Conservation (phyloP, 1,140 invertebrate species). For the Dryas iulia region DNA sequence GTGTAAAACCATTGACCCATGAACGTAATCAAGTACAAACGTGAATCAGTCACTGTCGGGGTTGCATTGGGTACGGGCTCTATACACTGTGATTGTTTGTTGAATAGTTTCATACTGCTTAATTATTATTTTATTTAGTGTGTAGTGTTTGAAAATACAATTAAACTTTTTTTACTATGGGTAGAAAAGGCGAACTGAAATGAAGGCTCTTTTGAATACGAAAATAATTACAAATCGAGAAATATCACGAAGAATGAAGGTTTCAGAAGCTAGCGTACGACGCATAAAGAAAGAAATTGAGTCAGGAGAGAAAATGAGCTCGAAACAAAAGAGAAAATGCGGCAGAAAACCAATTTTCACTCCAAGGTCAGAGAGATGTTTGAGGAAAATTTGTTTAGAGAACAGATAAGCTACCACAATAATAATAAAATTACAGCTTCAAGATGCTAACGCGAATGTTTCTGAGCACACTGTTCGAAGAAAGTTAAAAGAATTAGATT, state of each 20-base stretch:
- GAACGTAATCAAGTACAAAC: constrained; percentile 15
- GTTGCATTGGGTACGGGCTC: background rate
- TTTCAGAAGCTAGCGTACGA: constrained; percentile 20
- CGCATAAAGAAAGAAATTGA: constrained; percentile 23
- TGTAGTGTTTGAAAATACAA: background rate
- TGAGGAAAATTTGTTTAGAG: constrained; percentile 9
- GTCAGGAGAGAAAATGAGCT: constrained; percentile 14
- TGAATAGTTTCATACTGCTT: background rate
- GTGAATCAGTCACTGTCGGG: background rate
- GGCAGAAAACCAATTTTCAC: constrained; percentile 14
- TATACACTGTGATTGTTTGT: background rate
- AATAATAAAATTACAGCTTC: constrained; percentile 6
- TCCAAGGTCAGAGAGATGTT: constrained; percentile 10
- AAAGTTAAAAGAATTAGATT: constrained; percentile 15
- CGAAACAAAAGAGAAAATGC: constrained; percentile 14
- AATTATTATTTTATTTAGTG: background rate
- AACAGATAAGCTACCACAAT: constrained; percentile 10
- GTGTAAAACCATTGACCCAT: background rate
- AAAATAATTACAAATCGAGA: constrained; percentile 19
- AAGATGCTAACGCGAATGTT: constrained; percentile 1
- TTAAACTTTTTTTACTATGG: constrained; percentile 7
- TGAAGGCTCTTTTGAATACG: background rate
- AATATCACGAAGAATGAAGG: constrained; percentile 25
- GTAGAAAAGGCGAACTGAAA: constrained; percentile 7
- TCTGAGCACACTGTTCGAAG: constrained; percentile 9